Percentiles rank a stretch among this genome's conserved stretches.
Evolutionary conservation across 2,797 vertebrate genomes (phyloP).

Genomic region (Scomberomorus guttatus): DNA sequence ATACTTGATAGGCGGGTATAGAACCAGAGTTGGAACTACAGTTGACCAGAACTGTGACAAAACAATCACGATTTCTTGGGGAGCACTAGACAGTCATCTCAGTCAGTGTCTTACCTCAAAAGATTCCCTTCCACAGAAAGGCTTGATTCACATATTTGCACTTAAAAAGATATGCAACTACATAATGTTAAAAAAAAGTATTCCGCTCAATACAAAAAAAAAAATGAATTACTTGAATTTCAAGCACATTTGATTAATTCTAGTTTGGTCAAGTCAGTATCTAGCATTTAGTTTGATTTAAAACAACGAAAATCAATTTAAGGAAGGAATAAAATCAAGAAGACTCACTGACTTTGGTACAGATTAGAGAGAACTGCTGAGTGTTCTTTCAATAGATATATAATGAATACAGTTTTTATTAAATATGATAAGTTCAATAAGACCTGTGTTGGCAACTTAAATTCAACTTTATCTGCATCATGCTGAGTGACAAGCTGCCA

Average conservation of each 20-base stretch:
- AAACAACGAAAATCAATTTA: not conserved
- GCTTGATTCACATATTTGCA: not conserved
- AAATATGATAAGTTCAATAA: constrained; percentile 12
- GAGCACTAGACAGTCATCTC: constrained; percentile 19
- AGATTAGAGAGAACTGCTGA: not conserved
- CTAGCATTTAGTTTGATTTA: not conserved
- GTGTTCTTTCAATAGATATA: not conserved
- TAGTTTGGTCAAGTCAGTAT: not conserved
- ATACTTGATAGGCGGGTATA: not conserved
- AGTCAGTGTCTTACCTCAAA: not conserved
- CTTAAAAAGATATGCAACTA: not conserved
- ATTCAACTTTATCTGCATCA: constrained; percentile 33
- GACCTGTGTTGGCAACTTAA: constrained; percentile 27
- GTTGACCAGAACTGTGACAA: constrained; percentile 34
- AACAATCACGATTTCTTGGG: constrained; percentile 29
- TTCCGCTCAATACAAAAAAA: not conserved
- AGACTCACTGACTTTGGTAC: not conserved
- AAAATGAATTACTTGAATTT: not conserved
- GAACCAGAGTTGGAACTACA: constrained; percentile 18
- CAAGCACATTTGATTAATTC: too few relatives aligned
- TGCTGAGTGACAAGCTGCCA: constrained; percentile 45
- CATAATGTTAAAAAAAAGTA: not conserved
- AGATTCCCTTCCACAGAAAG: constrained; percentile 1
- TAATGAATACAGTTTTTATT: not conserved
- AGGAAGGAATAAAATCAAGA: too few relatives aligned